A percentile compares a stretch with the other conserved stretches of the same genome.
Evolutionary conservation across 2,888 invertebrate genomes (phyloP).

Genomic region (Rugalucina vietnamica): DNA sequence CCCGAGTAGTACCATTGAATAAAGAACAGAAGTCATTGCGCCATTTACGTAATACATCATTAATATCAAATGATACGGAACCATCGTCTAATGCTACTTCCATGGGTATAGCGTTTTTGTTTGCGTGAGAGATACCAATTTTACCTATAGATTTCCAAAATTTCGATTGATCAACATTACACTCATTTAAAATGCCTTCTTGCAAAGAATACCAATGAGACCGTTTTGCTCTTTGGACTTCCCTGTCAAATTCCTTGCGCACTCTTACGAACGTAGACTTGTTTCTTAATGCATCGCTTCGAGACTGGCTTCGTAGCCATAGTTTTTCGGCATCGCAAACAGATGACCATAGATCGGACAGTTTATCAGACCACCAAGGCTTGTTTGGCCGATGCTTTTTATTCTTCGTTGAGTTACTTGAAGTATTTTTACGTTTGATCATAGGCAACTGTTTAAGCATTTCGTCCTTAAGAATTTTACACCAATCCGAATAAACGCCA

Average conservation of each 20-base stretch:
- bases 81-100: conserved; percentile 7
- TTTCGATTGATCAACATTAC: conserved; percentile 6
- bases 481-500: conserved; percentile 30
- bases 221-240: conserved; percentile 34
- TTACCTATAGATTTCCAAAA: conserved; percentile 46
- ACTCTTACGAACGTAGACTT: background rate
- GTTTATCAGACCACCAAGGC: conserved; percentile 34
- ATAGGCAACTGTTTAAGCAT: conserved; percentile 15
- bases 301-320: background rate
- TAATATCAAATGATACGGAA: background rate
- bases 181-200: conserved; percentile 18
- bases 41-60: conserved; percentile 15
- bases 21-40: background rate
- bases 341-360: conserved; percentile 25
- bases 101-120: background rate
- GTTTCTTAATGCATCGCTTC: background rate
- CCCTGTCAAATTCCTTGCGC: conserved; percentile 32
- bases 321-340: conserved; percentile 14
- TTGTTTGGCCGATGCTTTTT: conserved; percentile 17
- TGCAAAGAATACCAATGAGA: conserved; percentile 27
- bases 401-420: background rate
- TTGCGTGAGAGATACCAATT: conserved; percentile 12
- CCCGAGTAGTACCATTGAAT: background rate
- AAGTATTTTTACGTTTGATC: background rate
- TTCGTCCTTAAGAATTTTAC: conserved; percentile 14